Percentiles rank a stretch among this genome's conserved stretches.
These are phyloP conservation scores for Ischnura elegans DNA, from an alignment of 2,888 invertebrate genomes.

Conservation along the genomic window DNA sequence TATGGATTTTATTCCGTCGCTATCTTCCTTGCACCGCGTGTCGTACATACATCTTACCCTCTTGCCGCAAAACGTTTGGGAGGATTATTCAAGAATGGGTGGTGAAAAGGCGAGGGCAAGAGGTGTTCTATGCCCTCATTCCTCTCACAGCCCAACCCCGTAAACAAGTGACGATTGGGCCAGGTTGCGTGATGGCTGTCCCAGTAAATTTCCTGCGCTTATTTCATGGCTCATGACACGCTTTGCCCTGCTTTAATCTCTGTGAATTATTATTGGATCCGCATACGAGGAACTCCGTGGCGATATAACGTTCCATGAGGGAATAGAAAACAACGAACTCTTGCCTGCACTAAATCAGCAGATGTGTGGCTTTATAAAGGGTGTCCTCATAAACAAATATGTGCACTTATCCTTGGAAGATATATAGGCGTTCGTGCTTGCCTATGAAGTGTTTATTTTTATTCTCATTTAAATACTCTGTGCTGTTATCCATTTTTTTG, in stretches of 20 bases:
- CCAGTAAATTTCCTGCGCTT: background rate
- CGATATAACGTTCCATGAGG: background rate
- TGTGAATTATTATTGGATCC: background rate
- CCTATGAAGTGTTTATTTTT: background rate
- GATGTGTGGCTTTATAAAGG: no score
- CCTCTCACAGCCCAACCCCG: background rate
- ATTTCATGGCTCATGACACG: background rate
- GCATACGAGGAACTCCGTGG: no score
- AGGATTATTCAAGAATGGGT: background rate
- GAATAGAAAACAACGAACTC: no score
- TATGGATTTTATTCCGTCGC: background rate
- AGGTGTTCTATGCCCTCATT: background rate
- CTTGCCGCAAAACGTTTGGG: background rate
- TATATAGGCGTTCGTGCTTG: background rate
- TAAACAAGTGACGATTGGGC: background rate
- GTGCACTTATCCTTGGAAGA: background rate
- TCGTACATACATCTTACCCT: background rate
- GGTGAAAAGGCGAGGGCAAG: background rate
- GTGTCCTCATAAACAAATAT: background rate
- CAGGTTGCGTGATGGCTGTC: slow-evolving; percentile 9
- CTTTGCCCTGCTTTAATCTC: background rate
- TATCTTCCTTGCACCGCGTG: background rate
- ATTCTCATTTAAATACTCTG: no score
- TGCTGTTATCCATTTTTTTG: no score
- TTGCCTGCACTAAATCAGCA: background rate